phyloP scores from a whole-genome alignment of 2,113 vertebrate genomes.

The Grus americana region DNA sequence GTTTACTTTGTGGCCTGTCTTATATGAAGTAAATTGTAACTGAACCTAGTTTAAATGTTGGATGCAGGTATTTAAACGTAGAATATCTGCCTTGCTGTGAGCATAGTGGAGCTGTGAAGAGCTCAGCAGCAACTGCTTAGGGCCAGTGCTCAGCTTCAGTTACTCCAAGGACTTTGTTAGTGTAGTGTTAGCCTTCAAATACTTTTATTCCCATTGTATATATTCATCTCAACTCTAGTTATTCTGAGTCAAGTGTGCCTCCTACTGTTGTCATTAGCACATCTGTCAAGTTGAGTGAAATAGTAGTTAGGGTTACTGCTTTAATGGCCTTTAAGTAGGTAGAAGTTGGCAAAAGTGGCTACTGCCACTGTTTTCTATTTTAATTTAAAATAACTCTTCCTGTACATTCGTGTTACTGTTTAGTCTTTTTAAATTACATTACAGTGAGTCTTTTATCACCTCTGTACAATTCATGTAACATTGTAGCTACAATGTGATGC shows the following conservation, averaged over 20 bases:
- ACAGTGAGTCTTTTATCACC: not conserved
- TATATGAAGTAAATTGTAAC: not conserved
- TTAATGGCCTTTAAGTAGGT: not conserved
- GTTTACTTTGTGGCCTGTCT: not conserved
- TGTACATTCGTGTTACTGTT: not conserved
- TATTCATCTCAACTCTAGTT: not conserved
- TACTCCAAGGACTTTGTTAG: not conserved
- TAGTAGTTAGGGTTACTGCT: not conserved
- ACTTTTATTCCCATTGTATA: not conserved
- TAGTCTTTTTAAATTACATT: not conserved
- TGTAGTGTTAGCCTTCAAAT: not conserved
- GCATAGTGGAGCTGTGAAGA: not conserved
- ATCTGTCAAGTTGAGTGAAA: not conserved
- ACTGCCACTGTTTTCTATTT: not conserved
- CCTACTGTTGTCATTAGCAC: conserved; percentile 62
- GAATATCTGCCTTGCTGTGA: not conserved
- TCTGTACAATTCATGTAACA: not conserved
- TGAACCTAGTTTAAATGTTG: not conserved
- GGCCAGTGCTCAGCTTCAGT: not conserved
- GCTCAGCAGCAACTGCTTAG: not conserved
- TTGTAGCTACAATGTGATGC: not conserved
- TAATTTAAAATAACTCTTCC: not conserved
- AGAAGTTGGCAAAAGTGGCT: not conserved
- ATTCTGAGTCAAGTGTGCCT: conserved; percentile 60
- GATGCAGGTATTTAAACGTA: not conserved